A percentile compares a stretch with the other conserved stretches of the same genome.
These are phyloP conservation scores for Corticium candelabrum DNA, from an alignment of 37 sponge, comb jelly and placozoan species.

Conservation along the genomic window DNA sequence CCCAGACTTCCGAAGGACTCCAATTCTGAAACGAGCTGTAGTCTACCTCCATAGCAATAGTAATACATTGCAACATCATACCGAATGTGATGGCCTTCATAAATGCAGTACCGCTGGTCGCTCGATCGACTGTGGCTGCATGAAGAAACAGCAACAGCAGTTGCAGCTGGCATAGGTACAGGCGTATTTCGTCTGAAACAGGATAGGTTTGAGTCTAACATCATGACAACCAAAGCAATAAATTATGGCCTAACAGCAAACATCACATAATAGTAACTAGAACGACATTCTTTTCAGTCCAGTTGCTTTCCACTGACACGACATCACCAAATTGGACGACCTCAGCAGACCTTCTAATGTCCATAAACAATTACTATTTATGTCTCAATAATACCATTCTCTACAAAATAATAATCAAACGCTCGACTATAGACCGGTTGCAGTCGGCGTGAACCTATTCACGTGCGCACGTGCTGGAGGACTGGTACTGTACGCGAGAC, in stretches of 20 bases:
- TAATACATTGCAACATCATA: conserved; percentile 12
- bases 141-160: neutral
- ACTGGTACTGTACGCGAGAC: no score
- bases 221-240: conserved; percentile 79
- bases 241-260: conserved; percentile 57
- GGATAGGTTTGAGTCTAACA: conserved; percentile 92
- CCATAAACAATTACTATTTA: neutral
- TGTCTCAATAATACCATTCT: no score
- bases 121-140: conserved; percentile 44
- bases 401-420: no score
- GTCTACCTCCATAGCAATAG: neutral
- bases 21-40: no score
- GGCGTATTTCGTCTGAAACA: conserved; percentile 91
- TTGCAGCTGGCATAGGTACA: conserved; percentile 14
- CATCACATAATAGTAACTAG: no score
- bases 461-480: no score
- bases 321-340: no score
- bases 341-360: neutral
- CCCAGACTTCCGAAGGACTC: no score
- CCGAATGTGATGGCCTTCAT: conserved; percentile 55
- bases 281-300: no score
- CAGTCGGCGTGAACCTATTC: no score
- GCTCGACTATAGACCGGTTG: no score
- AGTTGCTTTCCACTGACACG: no score
- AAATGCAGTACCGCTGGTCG: conserved; percentile 61